Conservation (phyloP, 92 coral and sea anemone species). For the Meandrina meandrites region DNA sequence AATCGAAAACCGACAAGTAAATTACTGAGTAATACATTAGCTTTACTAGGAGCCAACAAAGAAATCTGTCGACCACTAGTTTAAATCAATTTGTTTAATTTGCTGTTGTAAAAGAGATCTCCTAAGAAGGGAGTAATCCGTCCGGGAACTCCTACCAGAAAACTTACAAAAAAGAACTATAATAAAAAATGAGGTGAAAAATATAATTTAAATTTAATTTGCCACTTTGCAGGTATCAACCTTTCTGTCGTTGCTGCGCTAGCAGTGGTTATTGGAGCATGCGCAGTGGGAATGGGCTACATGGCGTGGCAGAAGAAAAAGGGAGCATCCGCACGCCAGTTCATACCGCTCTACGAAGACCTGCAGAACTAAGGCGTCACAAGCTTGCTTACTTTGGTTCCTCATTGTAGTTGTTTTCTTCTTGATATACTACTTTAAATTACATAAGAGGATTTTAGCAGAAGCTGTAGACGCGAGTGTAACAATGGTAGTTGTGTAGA, state of each 20-base stretch:
- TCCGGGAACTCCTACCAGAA: too few relatives aligned
- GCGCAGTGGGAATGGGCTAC: constrained; percentile 18
- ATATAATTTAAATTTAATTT: neutral
- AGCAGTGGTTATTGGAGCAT: constrained; percentile 21
- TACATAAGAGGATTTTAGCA: neutral
- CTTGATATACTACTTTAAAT: neutral
- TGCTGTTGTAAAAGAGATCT: too few relatives aligned
- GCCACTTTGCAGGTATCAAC: constrained; percentile 3
- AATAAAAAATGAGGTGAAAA: too few relatives aligned
- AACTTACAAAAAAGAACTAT: too few relatives aligned
- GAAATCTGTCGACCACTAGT: too few relatives aligned
- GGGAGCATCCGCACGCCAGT: constrained; percentile 4
- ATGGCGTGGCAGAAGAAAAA: constrained; percentile 32
- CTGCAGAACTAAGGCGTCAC: neutral
- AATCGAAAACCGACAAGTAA: too few relatives aligned
- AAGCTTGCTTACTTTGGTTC: too few relatives aligned
- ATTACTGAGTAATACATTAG: too few relatives aligned
- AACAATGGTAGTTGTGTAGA: too few relatives aligned
- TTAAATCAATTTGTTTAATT: too few relatives aligned
- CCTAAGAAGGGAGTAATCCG: too few relatives aligned
- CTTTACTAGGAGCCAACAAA: too few relatives aligned
- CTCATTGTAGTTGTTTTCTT: neutral
- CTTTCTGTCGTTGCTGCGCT: constrained; percentile 5
- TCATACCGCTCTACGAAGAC: constrained; percentile 20
- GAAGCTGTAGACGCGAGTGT: neutral